Conservation (phyloP, 2,888 invertebrate species). For the Lepas anatifera region DNA sequence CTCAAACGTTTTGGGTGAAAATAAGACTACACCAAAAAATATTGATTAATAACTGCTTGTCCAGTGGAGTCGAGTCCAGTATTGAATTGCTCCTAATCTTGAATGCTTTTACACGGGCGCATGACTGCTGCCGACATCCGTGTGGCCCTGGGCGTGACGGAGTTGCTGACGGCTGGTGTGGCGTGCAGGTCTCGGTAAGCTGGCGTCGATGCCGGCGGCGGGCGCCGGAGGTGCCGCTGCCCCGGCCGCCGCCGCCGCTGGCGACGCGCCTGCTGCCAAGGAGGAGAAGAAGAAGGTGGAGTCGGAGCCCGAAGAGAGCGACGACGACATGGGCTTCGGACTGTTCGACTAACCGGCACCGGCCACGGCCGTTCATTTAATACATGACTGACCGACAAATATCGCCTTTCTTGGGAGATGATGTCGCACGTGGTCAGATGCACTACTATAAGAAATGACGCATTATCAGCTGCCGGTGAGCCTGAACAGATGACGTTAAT, state of each 20-base stretch:
- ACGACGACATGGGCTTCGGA: conserved; percentile 29
- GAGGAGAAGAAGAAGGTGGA: conserved; percentile 26
- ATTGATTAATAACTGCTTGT: not conserved
- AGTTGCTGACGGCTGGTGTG: too few relatives aligned
- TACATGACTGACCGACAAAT: not conserved
- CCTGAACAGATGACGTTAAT: too few relatives aligned
- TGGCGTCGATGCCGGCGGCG: conserved; percentile 40
- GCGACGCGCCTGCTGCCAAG: conserved; percentile 26
- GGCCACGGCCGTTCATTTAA: not conserved
- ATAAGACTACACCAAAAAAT: too few relatives aligned
- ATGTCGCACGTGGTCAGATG: too few relatives aligned
- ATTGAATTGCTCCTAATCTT: not conserved
- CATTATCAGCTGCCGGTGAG: too few relatives aligned
- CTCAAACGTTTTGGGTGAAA: too few relatives aligned
- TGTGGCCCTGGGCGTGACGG: too few relatives aligned
- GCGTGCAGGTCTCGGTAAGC: conserved; percentile 35
- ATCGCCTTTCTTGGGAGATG: too few relatives aligned
- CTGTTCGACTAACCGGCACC: conserved; percentile 29
- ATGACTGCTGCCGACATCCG: too few relatives aligned
- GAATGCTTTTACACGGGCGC: not conserved
- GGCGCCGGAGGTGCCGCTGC: conserved; percentile 26
- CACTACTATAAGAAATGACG: too few relatives aligned
- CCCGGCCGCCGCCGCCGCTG: conserved; percentile 26
- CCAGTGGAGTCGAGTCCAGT: not conserved
- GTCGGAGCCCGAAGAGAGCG: conserved; percentile 26